Evolutionary conservation across 2,113 vertebrate genomes (phyloP).

Genomic region (Sminthopsis crassicaudata): DNA sequence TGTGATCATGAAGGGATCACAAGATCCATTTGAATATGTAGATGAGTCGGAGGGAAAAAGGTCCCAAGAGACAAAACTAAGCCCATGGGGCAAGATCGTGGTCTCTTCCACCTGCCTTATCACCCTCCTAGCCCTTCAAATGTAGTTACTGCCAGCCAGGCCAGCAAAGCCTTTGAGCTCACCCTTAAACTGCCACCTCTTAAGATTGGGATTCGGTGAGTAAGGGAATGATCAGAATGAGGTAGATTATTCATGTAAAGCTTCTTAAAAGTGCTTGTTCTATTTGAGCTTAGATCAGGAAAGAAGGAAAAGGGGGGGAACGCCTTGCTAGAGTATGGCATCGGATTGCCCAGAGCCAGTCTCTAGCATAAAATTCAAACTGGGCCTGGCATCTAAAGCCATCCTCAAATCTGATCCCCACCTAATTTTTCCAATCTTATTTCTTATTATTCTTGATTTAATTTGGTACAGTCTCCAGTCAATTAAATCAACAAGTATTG

Average conservation of each 20-base stretch:
- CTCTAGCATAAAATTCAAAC: background rate
- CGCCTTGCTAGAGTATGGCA: background rate
- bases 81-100: background rate
- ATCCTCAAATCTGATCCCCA: background rate
- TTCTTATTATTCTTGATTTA: background rate
- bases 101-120: background rate
- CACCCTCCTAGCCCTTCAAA: background rate
- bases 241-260: constrained; percentile 31
- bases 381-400: background rate
- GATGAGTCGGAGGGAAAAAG: background rate
- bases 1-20: background rate
- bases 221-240: constrained; percentile 20
- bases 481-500: background rate
- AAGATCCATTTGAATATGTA: background rate
- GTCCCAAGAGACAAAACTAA: background rate
- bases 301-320: background rate
- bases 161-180: background rate
- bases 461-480: background rate
- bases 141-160: background rate
- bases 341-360: background rate
- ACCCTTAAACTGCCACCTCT: background rate
- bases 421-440: background rate
- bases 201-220: background rate
- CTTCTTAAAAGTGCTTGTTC: constrained; percentile 31
- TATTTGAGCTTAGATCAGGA: constrained; percentile 52